phyloP scores from a whole-genome alignment of 1,140 invertebrate genomes.

The Rhagoletis pomonella region DNA sequence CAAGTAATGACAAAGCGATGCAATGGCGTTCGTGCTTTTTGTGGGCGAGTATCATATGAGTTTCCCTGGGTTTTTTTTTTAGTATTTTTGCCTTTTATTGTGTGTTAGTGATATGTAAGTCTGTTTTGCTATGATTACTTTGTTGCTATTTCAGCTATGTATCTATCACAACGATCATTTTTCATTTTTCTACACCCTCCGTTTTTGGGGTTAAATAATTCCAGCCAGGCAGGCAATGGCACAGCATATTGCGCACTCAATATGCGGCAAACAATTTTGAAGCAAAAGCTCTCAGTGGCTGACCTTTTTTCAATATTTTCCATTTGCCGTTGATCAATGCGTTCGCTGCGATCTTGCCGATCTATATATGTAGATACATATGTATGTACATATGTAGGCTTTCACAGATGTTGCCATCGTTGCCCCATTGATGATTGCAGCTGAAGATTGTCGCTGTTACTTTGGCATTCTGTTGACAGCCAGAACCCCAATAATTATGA shows the following conservation, averaged over 20 bases:
- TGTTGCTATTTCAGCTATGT: background rate
- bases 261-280: background rate
- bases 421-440: conserved; percentile 4
- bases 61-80: background rate
- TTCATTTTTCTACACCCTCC: conserved; percentile 14
- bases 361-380: too few species aligned
- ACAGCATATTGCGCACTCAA: background rate
- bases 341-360: background rate
- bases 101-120: background rate
- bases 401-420: background rate
- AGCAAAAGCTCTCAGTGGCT: background rate
- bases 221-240: background rate
- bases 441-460: background rate
- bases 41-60: background rate
- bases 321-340: background rate
- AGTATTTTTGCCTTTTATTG: background rate
- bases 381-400: background rate
- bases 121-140: background rate
- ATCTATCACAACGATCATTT: conserved; percentile 37
- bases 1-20: background rate
- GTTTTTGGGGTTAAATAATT: conserved; percentile 9
- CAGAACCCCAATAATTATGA: background rate
- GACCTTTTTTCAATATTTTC: background rate
- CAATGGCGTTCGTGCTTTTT: background rate
- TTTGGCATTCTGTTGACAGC: background rate